phyloP scores from a whole-genome alignment of 92 coral and sea anemone genomes.

The Porites lobata region DNA sequence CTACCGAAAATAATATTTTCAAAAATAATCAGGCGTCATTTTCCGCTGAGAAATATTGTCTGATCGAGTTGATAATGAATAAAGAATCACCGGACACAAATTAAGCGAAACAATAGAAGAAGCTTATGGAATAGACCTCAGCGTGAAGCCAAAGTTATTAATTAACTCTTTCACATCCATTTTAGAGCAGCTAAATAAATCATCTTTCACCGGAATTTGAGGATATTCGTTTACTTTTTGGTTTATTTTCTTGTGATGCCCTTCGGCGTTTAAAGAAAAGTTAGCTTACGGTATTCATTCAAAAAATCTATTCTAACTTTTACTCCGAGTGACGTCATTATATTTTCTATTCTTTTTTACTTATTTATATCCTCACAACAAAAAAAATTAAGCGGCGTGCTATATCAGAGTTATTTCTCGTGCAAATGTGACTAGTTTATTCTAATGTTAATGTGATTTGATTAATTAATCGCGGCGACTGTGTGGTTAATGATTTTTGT shows the following conservation, averaged over 20 bases:
- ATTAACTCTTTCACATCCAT: constrained; percentile 20
- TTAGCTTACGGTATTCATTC: not conserved
- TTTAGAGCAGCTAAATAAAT: not conserved
- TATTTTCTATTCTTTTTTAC: not conserved
- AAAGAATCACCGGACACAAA: constrained; percentile 44
- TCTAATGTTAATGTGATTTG: not conserved
- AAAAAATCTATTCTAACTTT: not conserved
- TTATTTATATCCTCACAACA: not conserved
- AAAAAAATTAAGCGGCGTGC: not conserved
- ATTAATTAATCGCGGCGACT: not conserved
- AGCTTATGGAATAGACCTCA: not conserved
- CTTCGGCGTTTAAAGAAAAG: constrained; percentile 10
- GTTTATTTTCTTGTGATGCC: not conserved
- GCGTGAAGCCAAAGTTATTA: constrained; percentile 4
- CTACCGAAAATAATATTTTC: constrained; percentile 28
- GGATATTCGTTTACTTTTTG: not conserved
- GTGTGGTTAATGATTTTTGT: not conserved
- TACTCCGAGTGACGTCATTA: not conserved
- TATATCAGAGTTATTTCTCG: not conserved
- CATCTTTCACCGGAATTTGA: not conserved
- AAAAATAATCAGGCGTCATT: not conserved
- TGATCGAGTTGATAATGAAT: not conserved
- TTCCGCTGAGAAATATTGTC: constrained; percentile 17
- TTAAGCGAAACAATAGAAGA: constrained; percentile 6
- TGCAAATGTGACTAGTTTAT: too few relatives aligned